These are phyloP conservation scores for Andrena haemorrhoa DNA, from an alignment of 2,888 invertebrate genomes.

Conservation along the genomic window DNA sequence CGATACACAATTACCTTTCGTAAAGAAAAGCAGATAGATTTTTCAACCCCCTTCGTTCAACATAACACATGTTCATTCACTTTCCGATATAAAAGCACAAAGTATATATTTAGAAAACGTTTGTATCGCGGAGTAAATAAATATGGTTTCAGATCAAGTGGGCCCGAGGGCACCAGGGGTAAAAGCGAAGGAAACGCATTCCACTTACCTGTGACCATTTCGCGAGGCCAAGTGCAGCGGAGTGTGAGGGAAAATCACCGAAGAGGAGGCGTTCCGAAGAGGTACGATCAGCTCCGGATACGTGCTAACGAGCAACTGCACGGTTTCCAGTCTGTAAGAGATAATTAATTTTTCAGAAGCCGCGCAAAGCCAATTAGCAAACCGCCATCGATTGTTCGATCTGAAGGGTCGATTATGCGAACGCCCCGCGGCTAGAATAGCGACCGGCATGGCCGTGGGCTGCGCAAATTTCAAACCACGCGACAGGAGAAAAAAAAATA, in stretches of 20 bases:
- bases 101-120: not conserved
- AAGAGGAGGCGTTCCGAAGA: constrained; percentile 86
- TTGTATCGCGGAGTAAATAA: not conserved
- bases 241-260: constrained; percentile 89
- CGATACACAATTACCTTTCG: too few species aligned
- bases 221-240: constrained; percentile 97
- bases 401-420: constrained; percentile 12
- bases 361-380: constrained; percentile 46
- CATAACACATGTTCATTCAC: not conserved
- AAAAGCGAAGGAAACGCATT: constrained; percentile 64
- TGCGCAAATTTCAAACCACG: too few species aligned
- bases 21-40: not conserved
- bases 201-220: constrained; percentile 94
- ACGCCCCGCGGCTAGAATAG: not conserved
- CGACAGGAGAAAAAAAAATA: not conserved
- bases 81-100: not conserved
- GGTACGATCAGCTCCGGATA: constrained; percentile 93
- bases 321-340: constrained; percentile 90
- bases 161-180: not conserved
- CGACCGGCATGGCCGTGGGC: too few species aligned
- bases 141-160: not conserved
- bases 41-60: not conserved
- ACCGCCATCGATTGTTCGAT: constrained; percentile 40
- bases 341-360: constrained; percentile 52
- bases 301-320: constrained; percentile 93